Evolutionary conservation across 2,888 invertebrate species (phyloP), one percentile per base, ranked within the genome.

Genomic region (Argyra leucocephala): DNA sequence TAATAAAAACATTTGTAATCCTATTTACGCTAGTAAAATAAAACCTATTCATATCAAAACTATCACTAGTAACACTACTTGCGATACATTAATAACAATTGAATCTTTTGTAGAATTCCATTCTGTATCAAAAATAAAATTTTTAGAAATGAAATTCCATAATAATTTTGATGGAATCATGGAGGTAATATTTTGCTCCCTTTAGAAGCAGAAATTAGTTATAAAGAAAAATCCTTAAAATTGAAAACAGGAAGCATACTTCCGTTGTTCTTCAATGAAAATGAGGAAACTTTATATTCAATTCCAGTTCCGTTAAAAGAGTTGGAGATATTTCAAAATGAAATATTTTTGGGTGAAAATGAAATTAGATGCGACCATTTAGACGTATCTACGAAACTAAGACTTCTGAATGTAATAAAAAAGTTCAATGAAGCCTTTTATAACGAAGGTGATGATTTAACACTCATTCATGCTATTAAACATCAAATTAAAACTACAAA

Each of bases 251-350:
- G 58, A 58, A 58, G 12, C 12, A 9, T 10, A 22, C 7, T 58
- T 58, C 31, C 31, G 12, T 22, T 66, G 22, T 61, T 22, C 63
- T 65, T 66, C 31, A 64, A 62, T 57, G 22, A 61, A 57, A 18
- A 67, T 36, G 66, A 68, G 59, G 68, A 64, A 26, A 64, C 26
- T 18, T 22, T 57, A 23, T 62, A 61, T 12, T 9, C n/a, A n/a
- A 57, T 65, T 21, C 60, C 66, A 36, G 62, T 65, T 3, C 59
- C 64, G 15, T 57, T 60, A 24, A 26, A 63, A 57, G 61, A 63
- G 18, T 62, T 65, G 57, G 62, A 62, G 24, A 24, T 61, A 21
- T 62, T 21, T 22, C 58, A 58, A 58, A 58, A 58, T 21, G 58
- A 58, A 58, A 58, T 58, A 22, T 58, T 58, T 58, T 22, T 22